These are phyloP conservation scores for Carabus problematicus DNA, from an alignment of 2,888 invertebrate species.

Conservation along the genomic window DNA sequence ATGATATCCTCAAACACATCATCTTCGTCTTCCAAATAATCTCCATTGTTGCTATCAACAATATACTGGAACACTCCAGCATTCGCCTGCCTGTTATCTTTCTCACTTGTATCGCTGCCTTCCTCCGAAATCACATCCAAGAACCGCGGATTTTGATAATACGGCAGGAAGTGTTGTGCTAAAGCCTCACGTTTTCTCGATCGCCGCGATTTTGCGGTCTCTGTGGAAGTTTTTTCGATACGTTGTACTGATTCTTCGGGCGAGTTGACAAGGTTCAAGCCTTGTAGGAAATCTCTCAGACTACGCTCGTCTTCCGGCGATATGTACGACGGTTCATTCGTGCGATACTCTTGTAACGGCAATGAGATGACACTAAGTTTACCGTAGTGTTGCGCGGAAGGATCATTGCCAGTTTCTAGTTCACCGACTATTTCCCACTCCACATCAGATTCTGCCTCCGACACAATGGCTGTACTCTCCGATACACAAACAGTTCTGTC, in stretches of 20 bases:
- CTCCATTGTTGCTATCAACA: conserved; percentile 62
- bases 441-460: conserved; percentile 69
- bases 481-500: conserved; percentile 56
- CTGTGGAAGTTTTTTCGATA: conserved; percentile 47
- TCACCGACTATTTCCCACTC: conserved; percentile 65
- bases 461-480: conserved; percentile 64
- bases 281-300: conserved; percentile 64
- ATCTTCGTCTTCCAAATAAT: conserved; percentile 60
- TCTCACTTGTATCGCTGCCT: conserved; percentile 71
- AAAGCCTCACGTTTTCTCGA: conserved; percentile 64
- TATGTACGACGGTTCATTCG: conserved; percentile 53
- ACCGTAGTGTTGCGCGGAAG: conserved; percentile 55
- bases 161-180: conserved; percentile 66
- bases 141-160: conserved; percentile 68
- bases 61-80: conserved; percentile 45
- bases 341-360: conserved; percentile 55
- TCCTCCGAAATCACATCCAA: conserved; percentile 83
- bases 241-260: conserved; percentile 56
- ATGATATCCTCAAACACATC: conserved; percentile 46
- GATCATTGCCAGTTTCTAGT: conserved; percentile 16
- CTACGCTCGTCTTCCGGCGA: conserved; percentile 66
- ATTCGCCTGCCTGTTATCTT: conserved; percentile 52
- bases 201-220: conserved; percentile 57
- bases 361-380: conserved; percentile 59
- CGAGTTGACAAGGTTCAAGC: conserved; percentile 64